Evolutionary conservation across 64 coral and sea anemone species (phyloP).

Genomic region (Actinia tenebrosa): DNA sequence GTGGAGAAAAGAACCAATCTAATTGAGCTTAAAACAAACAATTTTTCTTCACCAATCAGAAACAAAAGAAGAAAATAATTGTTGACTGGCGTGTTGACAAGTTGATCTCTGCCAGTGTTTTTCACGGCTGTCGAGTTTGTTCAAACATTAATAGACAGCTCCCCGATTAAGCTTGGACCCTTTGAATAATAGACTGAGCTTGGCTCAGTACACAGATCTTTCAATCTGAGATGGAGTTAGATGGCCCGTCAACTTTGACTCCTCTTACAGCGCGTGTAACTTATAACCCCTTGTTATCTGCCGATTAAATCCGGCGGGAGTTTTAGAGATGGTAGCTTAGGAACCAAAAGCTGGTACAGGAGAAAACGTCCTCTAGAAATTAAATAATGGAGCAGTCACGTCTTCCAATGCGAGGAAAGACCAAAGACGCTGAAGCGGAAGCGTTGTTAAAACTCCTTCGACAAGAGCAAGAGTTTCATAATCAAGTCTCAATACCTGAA

Average conservation of each 20-base stretch:
- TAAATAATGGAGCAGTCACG: slow-evolving; percentile 56
- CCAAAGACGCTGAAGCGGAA: slow-evolving; percentile 82
- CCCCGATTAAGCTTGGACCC: background rate
- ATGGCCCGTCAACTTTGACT: slow-evolving; percentile 10
- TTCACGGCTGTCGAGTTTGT: slow-evolving; percentile 1
- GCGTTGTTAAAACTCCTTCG: slow-evolving; percentile 79
- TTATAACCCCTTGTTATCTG: background rate
- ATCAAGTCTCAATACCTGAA: slow-evolving; percentile 57
- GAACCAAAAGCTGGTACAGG: background rate
- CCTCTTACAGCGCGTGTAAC: background rate
- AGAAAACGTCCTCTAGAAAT: background rate
- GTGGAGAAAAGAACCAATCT: background rate
- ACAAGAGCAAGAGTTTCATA: slow-evolving; percentile 59
- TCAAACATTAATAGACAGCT: slow-evolving; percentile 7
- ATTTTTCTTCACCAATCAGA: background rate
- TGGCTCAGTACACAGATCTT: background rate
- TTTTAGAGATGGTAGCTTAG: background rate
- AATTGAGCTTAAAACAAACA: background rate
- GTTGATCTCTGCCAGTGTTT: background rate
- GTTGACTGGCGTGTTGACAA: background rate
- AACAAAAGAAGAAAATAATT: background rate
- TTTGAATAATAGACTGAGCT: slow-evolving; percentile 8
- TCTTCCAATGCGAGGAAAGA: slow-evolving; percentile 84
- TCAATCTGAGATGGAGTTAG: slow-evolving; percentile 19
- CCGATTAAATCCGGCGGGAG: background rate